Evolutionary conservation across 1,140 invertebrate species (phyloP).

Genomic region (Helicoverpa armigera): DNA sequence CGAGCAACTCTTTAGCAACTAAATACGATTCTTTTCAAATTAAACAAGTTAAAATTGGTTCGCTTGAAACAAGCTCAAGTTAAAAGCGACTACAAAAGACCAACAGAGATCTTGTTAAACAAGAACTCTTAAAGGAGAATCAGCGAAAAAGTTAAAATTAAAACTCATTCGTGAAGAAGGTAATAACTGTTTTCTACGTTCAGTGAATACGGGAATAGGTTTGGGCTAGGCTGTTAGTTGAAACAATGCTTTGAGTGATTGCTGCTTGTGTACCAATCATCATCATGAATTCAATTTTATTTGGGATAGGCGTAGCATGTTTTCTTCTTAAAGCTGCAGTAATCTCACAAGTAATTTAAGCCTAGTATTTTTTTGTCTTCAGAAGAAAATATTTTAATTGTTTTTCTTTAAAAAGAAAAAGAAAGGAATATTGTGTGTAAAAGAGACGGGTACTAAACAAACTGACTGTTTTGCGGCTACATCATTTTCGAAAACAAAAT

Average conservation of each 20-base stretch:
- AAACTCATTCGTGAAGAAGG: constrained; percentile 65
- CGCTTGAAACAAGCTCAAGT: constrained; percentile 62
- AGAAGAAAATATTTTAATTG: too few species aligned
- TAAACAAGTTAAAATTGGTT: constrained; percentile 71
- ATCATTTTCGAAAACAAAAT: too few species aligned
- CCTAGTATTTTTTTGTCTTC: too few species aligned
- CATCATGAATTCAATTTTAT: too few species aligned
- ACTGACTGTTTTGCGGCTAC: too few species aligned
- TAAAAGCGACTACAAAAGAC: constrained; percentile 68
- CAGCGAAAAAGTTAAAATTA: constrained; percentile 76
- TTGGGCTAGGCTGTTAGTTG: not conserved
- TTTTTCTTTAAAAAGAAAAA: too few species aligned
- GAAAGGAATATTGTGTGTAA: too few species aligned
- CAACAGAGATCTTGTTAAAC: constrained; percentile 71
- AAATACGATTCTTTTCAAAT: constrained; percentile 65
- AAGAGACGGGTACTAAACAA: too few species aligned
- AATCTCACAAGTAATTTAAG: too few species aligned
- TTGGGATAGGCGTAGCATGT: too few species aligned
- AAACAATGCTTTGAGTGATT: constrained; percentile 17
- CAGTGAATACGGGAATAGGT: not conserved
- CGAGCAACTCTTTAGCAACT: constrained; percentile 8
- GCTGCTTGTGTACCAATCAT: not conserved
- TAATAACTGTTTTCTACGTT: constrained; percentile 59
- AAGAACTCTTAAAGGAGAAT: constrained; percentile 71
- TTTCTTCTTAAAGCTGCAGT: too few species aligned